phyloP scores from a whole-genome alignment of 2,113 vertebrate species.

The Ploceus nigricollis region DNA sequence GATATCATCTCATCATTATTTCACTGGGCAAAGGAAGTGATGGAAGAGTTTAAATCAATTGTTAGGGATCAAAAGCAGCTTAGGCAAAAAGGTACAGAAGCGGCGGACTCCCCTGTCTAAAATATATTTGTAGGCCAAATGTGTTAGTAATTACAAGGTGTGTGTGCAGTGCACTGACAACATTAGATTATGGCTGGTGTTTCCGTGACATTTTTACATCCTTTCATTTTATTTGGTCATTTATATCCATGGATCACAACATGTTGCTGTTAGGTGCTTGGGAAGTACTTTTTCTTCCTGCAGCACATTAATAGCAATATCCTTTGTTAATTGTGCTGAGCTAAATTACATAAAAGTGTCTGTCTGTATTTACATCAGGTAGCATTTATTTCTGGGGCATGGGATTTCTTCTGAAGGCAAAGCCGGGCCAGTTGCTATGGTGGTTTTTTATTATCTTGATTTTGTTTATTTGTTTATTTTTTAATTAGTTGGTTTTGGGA shows the following conservation, averaged over 20 bases:
- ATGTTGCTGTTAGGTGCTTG: conserved; percentile 12
- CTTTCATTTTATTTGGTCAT: conserved; percentile 65
- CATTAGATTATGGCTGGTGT: conserved; percentile 49
- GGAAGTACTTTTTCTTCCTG: conserved; percentile 10
- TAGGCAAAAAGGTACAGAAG: conserved; percentile 9
- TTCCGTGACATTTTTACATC: conserved; percentile 65
- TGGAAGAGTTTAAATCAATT: conserved; percentile 52
- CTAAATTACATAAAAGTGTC: neutral
- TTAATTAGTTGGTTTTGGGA: accelerated
- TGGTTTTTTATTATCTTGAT: neutral
- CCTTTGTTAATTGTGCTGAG: conserved; percentile 11
- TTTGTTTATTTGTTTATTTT: neutral
- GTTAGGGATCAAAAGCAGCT: conserved; percentile 57
- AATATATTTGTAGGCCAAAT: conserved; percentile 3
- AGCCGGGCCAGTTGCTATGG: neutral
- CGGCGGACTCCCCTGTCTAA: neutral
- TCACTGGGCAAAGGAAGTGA: conserved; percentile 32
- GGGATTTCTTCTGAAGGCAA: neutral
- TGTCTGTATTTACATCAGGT: neutral
- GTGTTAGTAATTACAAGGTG: conserved; percentile 72
- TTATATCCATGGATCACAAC: conserved; percentile 50
- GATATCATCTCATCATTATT: conserved; percentile 27
- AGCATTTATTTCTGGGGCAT: neutral
- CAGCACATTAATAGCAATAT: neutral
- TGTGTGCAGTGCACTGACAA: conserved; percentile 58